Evolutionary conservation across 2,113 vertebrate species (phyloP).

Genomic region (Marmota monax): DNA sequence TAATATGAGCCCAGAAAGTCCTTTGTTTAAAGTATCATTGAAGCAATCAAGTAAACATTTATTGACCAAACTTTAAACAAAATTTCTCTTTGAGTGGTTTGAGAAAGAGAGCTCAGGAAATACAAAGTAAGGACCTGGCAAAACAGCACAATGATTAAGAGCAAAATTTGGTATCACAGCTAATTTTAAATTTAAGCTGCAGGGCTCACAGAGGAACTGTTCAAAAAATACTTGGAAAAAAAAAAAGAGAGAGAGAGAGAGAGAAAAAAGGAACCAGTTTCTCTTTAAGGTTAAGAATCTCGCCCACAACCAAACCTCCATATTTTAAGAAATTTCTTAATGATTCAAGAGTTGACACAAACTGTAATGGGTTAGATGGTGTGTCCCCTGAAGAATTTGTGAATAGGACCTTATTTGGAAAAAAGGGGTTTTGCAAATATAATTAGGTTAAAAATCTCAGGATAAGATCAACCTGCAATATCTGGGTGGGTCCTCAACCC

Average conservation of each 20-base stretch:
- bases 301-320: not conserved
- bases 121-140: not conserved
- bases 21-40: not conserved
- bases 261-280: not conserved
- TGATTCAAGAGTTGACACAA: not conserved
- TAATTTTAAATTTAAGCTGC: not conserved
- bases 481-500: not conserved
- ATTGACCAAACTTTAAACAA: not conserved
- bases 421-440: not conserved
- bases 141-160: not conserved
- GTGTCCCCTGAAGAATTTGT: not conserved
- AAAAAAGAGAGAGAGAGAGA: not conserved
- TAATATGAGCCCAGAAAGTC: not conserved
- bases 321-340: constrained; percentile 3
- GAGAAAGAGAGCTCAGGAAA: not conserved
- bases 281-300: not conserved
- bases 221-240: not conserved
- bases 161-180: not conserved
- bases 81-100: constrained; percentile 1
- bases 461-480: not conserved
- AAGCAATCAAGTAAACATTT: constrained; percentile 1
- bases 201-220: not conserved
- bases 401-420: not conserved
- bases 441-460: not conserved
- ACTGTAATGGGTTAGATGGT: not conserved